A percentile compares a stretch with the other conserved stretches of the same genome.
These are phyloP conservation scores for Margaritifera margaritifera DNA, from an alignment of 2,888 invertebrate genomes.

Conservation along the genomic window DNA sequence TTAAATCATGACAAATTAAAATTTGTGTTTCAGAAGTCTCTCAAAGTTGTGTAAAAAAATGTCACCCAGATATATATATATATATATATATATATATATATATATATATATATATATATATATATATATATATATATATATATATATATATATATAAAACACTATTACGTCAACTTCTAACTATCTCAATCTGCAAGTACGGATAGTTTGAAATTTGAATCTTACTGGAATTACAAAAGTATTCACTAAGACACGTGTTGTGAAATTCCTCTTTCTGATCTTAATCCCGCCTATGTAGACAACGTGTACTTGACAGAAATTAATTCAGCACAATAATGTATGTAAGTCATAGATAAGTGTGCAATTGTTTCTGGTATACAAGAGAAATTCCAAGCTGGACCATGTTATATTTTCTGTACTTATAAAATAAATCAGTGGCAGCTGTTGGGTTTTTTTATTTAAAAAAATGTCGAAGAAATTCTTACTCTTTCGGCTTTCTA, in stretches of 20 bases:
- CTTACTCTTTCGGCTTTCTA: conserved; percentile 57
- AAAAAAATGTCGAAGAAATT: conserved; percentile 2
- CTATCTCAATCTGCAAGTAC: too few species aligned
- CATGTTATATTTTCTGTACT: too few species aligned
- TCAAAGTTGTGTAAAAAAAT: too few species aligned
- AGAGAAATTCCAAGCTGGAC: too few species aligned
- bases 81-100: too few species aligned
- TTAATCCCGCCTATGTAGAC: background rate
- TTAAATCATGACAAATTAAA: too few species aligned
- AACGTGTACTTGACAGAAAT: background rate
- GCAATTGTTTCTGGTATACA: too few species aligned
- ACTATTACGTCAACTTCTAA: too few species aligned
- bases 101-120: background rate
- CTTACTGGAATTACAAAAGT: background rate
- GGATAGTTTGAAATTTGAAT: too few species aligned
- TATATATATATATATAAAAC: background rate
- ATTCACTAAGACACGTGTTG: background rate
- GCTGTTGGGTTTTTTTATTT: background rate
- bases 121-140: conserved; percentile 6
- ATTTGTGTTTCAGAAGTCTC: too few species aligned
- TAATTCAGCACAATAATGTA: background rate
- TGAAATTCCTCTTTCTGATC: background rate
- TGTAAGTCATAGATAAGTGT: background rate
- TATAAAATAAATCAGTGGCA: background rate
- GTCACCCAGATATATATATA: too few species aligned